Evolutionary conservation across 64 coral and sea anemone genomes (phyloP), one percentile per base, ranked within the genome.

Genomic region (Dendrophyllia cribrosa): DNA sequence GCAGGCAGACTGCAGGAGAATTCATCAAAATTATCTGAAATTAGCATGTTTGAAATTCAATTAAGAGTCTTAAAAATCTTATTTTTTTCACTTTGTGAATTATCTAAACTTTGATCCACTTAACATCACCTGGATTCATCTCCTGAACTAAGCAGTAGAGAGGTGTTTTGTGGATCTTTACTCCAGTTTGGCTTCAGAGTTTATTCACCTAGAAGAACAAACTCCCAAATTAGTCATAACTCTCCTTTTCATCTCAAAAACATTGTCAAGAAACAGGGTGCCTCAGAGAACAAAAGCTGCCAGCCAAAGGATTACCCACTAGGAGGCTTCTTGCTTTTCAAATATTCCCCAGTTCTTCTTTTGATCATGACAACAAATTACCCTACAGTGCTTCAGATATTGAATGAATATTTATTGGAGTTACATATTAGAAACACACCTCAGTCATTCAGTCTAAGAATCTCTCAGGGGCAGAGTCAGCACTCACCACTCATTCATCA

Each of bases 121-220:
- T 34, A 10, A 34, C 76, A 65, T 88, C 67, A 10, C 85, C 0
- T 63, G 78, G 22, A 89, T 59, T 22, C 60, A 48, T 43, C 45
- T 89, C 14, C 69, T 89, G 0, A 50, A 83, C 43, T 86, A 94
- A 74, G 86, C 92, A 20, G 80, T 94, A 86, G 86, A 89, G 58
- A 86, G 89, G 50, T 83, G 86, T 34, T 94, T 94, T 89, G 52
- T 84, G 63, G 92, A 7, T 52, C 68, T 3, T 82, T 76, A 16
- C 53, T 93, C 11, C 66, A 89, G 23, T 93, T 89, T 87, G 91
- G 91, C 9, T 93, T 93, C 43, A 62, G 49, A 44, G 59, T 78
- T 6, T 20, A 11, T 14, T 62, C 46, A 64, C 56, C n/a, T 17
- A 61, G 22, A 52, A 74, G 66, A n/a, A 51, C 55, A 72, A 24